These are phyloP conservation scores for Drosophila suboccidentalis DNA, from an alignment of 2,888 invertebrate species.

Conservation along the genomic window DNA sequence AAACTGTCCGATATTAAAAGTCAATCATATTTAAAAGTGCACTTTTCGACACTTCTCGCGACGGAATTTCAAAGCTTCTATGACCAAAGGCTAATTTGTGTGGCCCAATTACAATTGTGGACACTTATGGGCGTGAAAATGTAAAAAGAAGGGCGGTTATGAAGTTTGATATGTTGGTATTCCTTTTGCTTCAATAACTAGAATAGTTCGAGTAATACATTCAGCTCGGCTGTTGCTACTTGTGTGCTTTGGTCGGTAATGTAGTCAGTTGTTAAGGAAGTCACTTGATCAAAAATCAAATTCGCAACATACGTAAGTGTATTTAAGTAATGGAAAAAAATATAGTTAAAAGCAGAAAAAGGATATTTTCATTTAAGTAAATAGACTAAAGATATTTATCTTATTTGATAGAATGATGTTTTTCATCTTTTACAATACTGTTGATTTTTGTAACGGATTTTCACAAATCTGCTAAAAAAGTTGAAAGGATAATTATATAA, in stretches of 20 bases:
- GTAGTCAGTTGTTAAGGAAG: too few relatives aligned
- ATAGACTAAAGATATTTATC: too few relatives aligned
- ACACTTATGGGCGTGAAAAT: neutral
- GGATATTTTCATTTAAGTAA: too few relatives aligned
- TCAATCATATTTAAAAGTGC: conserved; percentile 6
- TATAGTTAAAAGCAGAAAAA: too few relatives aligned
- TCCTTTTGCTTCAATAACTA: neutral
- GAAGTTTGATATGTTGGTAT: neutral
- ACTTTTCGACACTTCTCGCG: neutral
- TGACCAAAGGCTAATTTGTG: neutral
- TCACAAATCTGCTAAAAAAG: too few relatives aligned
- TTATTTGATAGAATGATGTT: too few relatives aligned
- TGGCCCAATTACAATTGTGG: neutral
- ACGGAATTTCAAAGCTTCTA: neutral
- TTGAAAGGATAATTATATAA: too few relatives aligned
- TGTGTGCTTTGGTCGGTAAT: neutral
- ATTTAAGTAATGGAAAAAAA: too few relatives aligned
- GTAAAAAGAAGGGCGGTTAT: neutral
- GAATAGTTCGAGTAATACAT: neutral
- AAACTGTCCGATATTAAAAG: conserved; percentile 11
- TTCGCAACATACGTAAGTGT: too few relatives aligned
- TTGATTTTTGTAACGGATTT: too few relatives aligned
- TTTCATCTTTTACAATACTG: too few relatives aligned
- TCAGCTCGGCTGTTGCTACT: neutral
- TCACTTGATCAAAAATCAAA: too few relatives aligned